Evolutionary conservation across 2,113 vertebrate genomes (phyloP).

Genomic region (Lagopus muta): DNA sequence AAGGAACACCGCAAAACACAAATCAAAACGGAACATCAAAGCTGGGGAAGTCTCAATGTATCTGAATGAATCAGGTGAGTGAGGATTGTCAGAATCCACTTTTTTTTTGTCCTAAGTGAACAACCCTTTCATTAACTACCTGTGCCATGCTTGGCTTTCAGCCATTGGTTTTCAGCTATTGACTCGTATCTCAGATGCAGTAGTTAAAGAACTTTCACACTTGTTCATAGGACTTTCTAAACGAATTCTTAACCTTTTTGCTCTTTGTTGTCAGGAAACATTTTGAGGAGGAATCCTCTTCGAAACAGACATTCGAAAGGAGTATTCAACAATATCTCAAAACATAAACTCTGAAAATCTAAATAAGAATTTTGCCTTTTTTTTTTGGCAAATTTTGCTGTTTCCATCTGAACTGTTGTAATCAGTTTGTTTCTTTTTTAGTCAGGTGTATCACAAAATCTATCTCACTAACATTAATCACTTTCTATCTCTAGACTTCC

Average conservation of each 20-base stretch:
- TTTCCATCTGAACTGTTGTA: neutral
- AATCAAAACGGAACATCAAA: neutral
- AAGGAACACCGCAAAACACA: neutral
- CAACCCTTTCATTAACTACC: neutral
- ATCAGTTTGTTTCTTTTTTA: neutral
- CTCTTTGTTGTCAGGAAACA: neutral
- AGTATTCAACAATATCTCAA: neutral
- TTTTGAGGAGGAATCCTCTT: neutral
- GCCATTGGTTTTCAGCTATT: neutral
- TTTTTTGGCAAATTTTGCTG: neutral
- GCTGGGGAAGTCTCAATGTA: fast-evolving
- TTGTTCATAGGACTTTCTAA: neutral
- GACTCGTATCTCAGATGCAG: neutral
- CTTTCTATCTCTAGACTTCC: neutral
- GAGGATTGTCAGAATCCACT: neutral
- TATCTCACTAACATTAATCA: neutral
- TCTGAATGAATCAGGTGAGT: no score
- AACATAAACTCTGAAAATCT: neutral
- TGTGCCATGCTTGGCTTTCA: neutral
- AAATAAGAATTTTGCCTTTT: neutral
- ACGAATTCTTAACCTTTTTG: neutral
- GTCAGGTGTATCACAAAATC: neutral
- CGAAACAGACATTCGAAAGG: neutral
- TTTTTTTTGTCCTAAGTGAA: neutral
- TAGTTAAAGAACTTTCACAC: neutral